Conservation (phyloP, 2,797 vertebrate genomes). For the Oreochromis grahami region DNA sequence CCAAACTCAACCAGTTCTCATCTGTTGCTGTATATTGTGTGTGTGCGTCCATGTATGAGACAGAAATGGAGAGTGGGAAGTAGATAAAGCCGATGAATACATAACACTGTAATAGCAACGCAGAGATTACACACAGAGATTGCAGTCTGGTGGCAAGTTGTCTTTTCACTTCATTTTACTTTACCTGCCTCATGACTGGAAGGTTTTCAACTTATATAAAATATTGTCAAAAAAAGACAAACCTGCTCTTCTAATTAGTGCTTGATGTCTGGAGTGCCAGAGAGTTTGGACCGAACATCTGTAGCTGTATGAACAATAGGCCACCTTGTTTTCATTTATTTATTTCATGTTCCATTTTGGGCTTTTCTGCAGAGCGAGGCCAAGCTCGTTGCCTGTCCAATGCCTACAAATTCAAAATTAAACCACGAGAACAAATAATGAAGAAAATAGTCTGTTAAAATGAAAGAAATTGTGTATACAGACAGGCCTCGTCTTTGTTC, state of each 20-base stretch:
- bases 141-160: neutral
- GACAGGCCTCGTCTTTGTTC: conserved; percentile 10
- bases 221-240: neutral
- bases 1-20: neutral
- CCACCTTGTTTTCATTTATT: neutral
- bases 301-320: neutral
- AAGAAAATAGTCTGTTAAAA: neutral
- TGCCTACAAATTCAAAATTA: neutral
- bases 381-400: accelerated
- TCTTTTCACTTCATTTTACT: neutral
- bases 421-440: neutral
- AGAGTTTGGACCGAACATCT: neutral
- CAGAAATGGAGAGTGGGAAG: neutral
- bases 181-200: neutral
- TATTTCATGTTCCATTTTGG: neutral
- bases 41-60: neutral
- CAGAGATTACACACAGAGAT: neutral
- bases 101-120: neutral
- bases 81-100: neutral
- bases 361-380: neutral
- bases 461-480: neutral
- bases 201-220: neutral
- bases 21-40: neutral
- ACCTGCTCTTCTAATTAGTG: neutral
- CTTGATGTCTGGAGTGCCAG: neutral